Base-by-base conservation (phyloP, 2,888 invertebrate genomes). In the Odontomyia ornata region DNA sequence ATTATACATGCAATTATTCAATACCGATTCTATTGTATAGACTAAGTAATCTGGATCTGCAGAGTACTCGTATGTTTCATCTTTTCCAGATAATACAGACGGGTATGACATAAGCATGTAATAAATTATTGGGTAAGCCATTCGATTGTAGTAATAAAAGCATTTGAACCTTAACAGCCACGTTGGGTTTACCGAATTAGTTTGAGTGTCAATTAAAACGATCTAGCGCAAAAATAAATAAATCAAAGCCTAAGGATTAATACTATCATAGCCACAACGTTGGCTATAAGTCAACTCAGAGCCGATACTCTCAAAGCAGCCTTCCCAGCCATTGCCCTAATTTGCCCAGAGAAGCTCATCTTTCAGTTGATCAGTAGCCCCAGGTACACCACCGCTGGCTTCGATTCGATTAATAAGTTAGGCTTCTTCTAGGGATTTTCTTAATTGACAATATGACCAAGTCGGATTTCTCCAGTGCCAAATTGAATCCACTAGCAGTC, bases 161-260 rank as follows among this genome's bases (percentile, higher is more conserved):
- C 85, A 83, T 80, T 86, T 86, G 30, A 83, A 84, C 21, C 86
- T 81, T 43, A 86, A 82, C 0, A 85, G 73, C 3, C 85, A 82
- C 0, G 83, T 82, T 0, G 85, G 83, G 79, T 56, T 60, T 2
- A 1, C 52, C 2, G 13, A n/a, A 25, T 23, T 21, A 2, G 52
- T 65, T 65, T 36, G 65, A 13, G 65, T 64, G 30, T 77, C 75
- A 27, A 73, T 69, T 57, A 77, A 18, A 5, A 5, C 15, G 5
- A 77, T 56, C 76, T 79, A 71, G 36, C 46, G 56, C 65, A 76
- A 52, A 69, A 77, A 57, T 30, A 78, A 77, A 67, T 79, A 77
- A 60, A 78, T 77, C 67, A 77, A 77, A 76, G 60, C 71, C 57
- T 78, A 75, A 62, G 60, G 21, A 72, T 27, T 15, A 15, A 77